Evolutionary conservation across 2,888 invertebrate genomes (phyloP).

Genomic region (Heliconius sara): DNA sequence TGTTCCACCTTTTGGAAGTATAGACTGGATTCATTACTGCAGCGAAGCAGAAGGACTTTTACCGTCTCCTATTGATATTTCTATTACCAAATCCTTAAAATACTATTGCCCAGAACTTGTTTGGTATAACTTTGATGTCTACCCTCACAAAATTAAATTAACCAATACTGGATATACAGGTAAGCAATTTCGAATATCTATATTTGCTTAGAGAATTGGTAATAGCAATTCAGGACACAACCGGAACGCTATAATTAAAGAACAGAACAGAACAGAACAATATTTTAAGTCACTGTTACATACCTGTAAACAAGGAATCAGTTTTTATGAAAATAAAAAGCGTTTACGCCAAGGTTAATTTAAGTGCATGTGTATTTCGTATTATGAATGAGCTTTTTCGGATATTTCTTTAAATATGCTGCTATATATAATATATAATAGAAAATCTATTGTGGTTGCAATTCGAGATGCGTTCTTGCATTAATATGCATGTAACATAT

Average conservation of each 20-base stretch:
- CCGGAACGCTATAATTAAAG: not conserved
- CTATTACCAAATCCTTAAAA: conserved; percentile 67
- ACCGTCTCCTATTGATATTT: conserved; percentile 71
- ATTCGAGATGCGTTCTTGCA: not conserved
- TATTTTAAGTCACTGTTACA: not conserved
- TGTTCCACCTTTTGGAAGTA: conserved; percentile 60
- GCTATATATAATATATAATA: too few relatives aligned
- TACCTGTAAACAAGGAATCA: too few relatives aligned
- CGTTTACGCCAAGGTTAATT: not conserved
- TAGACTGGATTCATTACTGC: conserved; percentile 70
- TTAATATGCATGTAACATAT: too few relatives aligned
- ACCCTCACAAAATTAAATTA: conserved; percentile 86
- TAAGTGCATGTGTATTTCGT: not conserved
- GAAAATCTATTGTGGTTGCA: not conserved
- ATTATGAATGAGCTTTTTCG: too few relatives aligned
- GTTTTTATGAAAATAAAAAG: not conserved
- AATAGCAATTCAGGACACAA: too few relatives aligned
- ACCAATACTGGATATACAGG: conserved; percentile 88
- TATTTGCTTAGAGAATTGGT: not conserved
- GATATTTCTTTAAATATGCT: too few relatives aligned
- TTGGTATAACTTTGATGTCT: conserved; percentile 84
- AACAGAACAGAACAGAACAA: not conserved
- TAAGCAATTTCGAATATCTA: conserved; percentile 56
- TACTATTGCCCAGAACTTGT: conserved; percentile 77
- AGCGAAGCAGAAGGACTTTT: conserved; percentile 67